phyloP scores from a whole-genome alignment of 2,113 vertebrate genomes.

The Amazona vittata region DNA sequence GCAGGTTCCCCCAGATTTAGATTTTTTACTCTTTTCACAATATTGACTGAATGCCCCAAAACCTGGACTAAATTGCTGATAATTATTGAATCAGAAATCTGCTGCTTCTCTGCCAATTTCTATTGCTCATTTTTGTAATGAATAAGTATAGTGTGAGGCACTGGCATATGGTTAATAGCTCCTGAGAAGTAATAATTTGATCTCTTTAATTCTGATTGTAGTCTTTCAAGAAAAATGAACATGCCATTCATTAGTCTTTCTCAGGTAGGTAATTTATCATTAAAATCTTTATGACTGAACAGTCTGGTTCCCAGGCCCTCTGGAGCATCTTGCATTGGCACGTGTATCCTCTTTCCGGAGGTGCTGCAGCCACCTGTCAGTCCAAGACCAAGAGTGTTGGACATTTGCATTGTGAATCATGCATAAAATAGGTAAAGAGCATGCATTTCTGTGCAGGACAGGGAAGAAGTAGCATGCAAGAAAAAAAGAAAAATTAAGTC shows the following conservation, averaged over 20 bases:
- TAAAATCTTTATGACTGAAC: background rate
- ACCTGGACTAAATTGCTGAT: background rate
- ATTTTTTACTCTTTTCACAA: background rate
- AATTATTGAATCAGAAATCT: background rate
- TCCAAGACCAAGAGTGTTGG: fast-evolving
- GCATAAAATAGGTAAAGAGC: background rate
- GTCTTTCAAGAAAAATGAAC: background rate
- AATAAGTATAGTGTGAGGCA: background rate
- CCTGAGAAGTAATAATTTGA: background rate
- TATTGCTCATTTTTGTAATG: background rate
- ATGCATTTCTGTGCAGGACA: background rate
- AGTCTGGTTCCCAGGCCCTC: background rate
- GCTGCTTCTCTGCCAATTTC: background rate
- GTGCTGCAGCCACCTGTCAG: background rate
- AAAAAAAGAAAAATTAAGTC: background rate
- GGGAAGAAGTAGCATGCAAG: background rate
- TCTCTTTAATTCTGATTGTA: background rate
- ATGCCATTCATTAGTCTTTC: background rate
- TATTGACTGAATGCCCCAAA: background rate
- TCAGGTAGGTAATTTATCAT: background rate
- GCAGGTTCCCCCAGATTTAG: background rate
- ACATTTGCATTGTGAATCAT: background rate
- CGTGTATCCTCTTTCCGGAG: background rate
- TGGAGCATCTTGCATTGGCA: background rate
- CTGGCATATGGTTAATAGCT: background rate